A percentile compares a stretch with the other conserved stretches of the same genome.
Evolutionary conservation across 2,113 vertebrate genomes (phyloP).

Genomic region (Mesocricetus auratus): DNA sequence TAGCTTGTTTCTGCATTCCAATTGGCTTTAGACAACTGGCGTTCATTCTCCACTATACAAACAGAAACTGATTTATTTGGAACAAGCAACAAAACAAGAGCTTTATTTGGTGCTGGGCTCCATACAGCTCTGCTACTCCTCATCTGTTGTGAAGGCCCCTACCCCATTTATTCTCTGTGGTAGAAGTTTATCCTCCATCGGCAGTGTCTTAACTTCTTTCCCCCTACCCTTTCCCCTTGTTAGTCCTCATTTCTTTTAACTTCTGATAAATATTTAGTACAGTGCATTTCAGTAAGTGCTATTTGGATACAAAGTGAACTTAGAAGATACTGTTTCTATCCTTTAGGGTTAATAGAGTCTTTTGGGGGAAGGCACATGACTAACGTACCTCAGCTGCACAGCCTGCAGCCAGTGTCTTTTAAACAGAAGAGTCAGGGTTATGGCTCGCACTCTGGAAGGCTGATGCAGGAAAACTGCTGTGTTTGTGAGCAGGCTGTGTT

Average conservation of each 20-base stretch:
- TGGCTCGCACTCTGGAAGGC: background rate
- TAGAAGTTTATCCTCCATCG: background rate
- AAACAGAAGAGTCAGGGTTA: background rate
- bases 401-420: conserved; percentile 2
- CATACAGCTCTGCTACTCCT: conserved; percentile 37
- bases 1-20: conserved; percentile 65
- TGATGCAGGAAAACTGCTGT: background rate
- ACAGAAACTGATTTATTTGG: conserved; percentile 75
- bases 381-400: background rate
- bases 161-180: background rate
- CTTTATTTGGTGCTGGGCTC: conserved; percentile 55
- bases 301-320: conserved; percentile 48
- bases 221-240: background rate
- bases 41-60: conserved; percentile 62
- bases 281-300: conserved; percentile 27
- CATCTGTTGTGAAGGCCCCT: background rate
- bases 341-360: conserved; percentile 27
- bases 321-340: conserved; percentile 6
- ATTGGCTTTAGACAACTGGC: conserved; percentile 70
- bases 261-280: conserved; percentile 39
- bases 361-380: conserved; percentile 15
- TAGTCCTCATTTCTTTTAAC: conserved; percentile 11
- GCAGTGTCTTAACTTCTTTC: background rate
- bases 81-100: conserved; percentile 65
- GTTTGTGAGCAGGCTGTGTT: background rate